A percentile compares a stretch with the other conserved stretches of the same genome.
Conservation (phyloP, 2,888 invertebrate species). For the Julus scanicus region DNA sequence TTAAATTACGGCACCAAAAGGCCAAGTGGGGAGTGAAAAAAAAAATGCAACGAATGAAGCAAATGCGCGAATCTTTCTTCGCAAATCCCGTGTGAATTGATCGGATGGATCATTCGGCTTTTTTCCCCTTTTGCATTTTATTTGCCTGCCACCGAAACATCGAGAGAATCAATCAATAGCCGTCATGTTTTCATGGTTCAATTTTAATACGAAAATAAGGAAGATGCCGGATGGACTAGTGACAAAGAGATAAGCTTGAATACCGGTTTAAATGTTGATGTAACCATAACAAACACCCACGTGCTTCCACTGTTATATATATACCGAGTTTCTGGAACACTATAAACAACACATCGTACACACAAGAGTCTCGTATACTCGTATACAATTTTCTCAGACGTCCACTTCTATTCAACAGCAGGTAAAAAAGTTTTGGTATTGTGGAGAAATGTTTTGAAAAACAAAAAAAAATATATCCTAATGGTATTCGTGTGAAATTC, state of each 20-base stretch:
- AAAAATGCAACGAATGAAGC: neutral
- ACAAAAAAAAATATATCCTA: too few species aligned
- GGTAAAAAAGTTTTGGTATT: too few species aligned
- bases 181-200: constrained; percentile 29
- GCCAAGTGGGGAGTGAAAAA: neutral
- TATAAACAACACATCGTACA: too few species aligned
- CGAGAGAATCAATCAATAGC: constrained; percentile 19
- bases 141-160: constrained; percentile 36
- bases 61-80: constrained; percentile 7
- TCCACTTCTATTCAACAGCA: too few species aligned
- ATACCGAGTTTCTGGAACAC: too few species aligned
- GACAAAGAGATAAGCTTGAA: neutral
- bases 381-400: too few species aligned
- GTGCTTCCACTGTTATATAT: neutral
- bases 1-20: constrained; percentile 43
- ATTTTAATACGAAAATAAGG: neutral
- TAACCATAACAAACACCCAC: constrained; percentile 2
- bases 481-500: too few species aligned
- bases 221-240: neutral
- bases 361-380: too few species aligned
- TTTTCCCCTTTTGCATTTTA: constrained; percentile 5
- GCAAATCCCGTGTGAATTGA: constrained; percentile 23
- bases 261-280: neutral
- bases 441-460: too few species aligned
- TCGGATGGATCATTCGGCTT: neutral